A percentile compares a stretch with the other conserved stretches of the same genome.
Conservation (phyloP, 2,113 vertebrate species). For the Gallinago media region DNA sequence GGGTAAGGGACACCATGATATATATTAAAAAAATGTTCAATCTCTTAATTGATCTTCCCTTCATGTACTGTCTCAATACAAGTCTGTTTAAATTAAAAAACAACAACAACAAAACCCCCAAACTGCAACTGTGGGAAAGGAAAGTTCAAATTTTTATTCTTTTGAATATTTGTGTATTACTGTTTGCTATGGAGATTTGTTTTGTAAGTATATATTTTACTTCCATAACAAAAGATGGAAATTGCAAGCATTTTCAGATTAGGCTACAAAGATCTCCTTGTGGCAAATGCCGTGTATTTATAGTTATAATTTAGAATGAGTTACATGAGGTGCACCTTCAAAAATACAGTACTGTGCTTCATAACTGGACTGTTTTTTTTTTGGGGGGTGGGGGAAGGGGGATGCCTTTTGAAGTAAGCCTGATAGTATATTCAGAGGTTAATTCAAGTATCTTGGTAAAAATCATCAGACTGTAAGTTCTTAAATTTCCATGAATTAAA, state of each 20-base stretch:
- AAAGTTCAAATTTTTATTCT: not conserved
- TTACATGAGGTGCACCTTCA: not conserved
- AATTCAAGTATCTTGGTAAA: not conserved
- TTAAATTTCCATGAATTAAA: slow-evolving; percentile 34
- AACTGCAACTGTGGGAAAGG: not conserved
- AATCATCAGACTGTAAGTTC: not conserved
- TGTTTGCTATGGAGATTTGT: not conserved
- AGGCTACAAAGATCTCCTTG: not conserved
- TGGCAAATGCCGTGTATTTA: not conserved
- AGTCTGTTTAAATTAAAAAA: slow-evolving; percentile 8
- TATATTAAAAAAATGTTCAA: not conserved
- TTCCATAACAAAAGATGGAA: not conserved
- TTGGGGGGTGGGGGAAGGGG: no score
- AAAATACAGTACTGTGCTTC: not conserved
- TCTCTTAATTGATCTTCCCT: slow-evolving; percentile 15
- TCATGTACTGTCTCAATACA: not conserved
- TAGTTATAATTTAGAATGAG: not conserved
- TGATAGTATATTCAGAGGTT: not conserved
- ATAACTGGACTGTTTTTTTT: not conserved
- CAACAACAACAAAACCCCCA: not conserved
- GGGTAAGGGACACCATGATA: not conserved
- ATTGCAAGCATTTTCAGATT: not conserved
- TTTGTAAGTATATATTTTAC: not conserved
- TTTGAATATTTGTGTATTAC: not conserved
- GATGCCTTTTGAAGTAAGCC: not conserved